phyloP scores from a whole-genome alignment of 92 coral and sea anemone species.

The Epizoanthus illoricatus region DNA sequence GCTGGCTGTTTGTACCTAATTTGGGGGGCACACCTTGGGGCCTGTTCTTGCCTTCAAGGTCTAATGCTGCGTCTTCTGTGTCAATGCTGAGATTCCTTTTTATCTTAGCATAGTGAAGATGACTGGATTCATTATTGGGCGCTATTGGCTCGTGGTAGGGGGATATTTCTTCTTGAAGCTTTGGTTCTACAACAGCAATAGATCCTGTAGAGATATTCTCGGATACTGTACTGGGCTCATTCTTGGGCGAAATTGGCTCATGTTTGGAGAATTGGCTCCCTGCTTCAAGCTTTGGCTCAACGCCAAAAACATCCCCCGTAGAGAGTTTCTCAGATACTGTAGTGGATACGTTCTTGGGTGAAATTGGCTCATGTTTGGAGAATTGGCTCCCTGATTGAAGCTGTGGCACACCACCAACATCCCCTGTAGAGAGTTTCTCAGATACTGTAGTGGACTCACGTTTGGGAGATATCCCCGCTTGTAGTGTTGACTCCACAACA shows the following conservation, averaged over 20 bases:
- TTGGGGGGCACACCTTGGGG: neutral
- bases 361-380: too few species aligned
- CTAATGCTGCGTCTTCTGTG: neutral
- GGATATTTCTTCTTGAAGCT: slow-evolving; percentile 1
- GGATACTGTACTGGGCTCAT: neutral
- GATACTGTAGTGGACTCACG: neutral
- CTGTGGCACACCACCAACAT: neutral
- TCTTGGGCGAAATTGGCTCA: too few species aligned
- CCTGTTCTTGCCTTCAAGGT: too few species aligned
- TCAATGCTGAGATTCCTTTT: slow-evolving; percentile 32
- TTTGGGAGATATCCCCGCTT: too few species aligned
- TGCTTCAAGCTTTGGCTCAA: too few species aligned
- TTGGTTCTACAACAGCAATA: neutral
- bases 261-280: too few species aligned
- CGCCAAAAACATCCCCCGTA: too few species aligned
- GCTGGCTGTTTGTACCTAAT: neutral
- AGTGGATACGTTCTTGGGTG: too few species aligned
- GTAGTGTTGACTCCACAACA: too few species aligned
- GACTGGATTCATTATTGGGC: slow-evolving; percentile 14
- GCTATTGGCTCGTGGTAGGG: slow-evolving; percentile 24
- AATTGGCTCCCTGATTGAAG: neutral
- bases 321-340: too few species aligned
- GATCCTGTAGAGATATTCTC: neutral
- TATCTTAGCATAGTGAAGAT: slow-evolving; percentile 25
- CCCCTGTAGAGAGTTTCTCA: neutral